phyloP scores from a whole-genome alignment of 2,113 vertebrate species.

The Pogonocichla stellata region DNA sequence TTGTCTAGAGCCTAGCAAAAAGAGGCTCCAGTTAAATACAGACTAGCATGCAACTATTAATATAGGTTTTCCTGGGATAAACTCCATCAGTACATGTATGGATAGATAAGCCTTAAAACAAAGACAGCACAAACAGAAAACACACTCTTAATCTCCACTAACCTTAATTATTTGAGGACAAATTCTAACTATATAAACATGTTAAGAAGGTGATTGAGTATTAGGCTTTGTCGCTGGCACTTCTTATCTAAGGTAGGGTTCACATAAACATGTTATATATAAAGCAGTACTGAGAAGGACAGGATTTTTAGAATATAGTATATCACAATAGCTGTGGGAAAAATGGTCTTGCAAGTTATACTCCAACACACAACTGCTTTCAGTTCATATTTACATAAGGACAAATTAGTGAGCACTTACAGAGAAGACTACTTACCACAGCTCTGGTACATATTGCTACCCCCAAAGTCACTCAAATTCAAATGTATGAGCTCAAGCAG shows the following conservation, averaged over 20 bases:
- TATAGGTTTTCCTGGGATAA: background rate
- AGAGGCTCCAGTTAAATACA: background rate
- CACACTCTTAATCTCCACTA: background rate
- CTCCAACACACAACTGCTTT: background rate
- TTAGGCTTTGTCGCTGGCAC: background rate
- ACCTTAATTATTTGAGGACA: background rate
- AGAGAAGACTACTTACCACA: background rate
- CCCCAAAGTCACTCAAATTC: background rate
- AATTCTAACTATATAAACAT: background rate
- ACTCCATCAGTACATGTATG: background rate
- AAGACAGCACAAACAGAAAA: background rate
- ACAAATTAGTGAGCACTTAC: background rate
- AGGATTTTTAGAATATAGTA: rapidly evolving
- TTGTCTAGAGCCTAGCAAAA: background rate
- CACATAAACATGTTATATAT: background rate
- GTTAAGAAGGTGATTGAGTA: background rate
- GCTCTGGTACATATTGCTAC: background rate
- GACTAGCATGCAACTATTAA: background rate
- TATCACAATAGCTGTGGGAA: background rate
- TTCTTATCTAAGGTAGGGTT: background rate
- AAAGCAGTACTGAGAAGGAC: background rate
- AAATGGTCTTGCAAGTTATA: background rate
- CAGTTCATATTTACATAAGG: background rate
- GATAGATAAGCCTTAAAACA: background rate
- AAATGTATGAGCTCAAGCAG: background rate